Evolutionary conservation across 2,797 vertebrate species (phyloP).

Genomic region (Zonotrichia albicollis): DNA sequence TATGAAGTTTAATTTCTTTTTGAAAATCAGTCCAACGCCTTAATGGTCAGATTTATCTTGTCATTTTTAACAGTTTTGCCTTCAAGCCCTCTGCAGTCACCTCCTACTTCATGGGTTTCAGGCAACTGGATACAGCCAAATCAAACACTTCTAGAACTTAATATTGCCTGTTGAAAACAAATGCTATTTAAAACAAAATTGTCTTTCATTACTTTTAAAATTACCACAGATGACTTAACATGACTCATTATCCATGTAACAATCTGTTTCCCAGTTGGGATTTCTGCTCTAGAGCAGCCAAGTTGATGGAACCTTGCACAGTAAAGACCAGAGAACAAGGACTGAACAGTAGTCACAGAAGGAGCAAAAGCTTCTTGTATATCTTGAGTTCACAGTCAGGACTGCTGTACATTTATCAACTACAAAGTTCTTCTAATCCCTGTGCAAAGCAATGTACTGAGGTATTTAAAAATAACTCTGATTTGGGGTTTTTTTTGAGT

Average conservation of each 20-base stretch:
- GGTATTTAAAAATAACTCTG: neutral
- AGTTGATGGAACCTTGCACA: neutral
- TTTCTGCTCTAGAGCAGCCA: neutral
- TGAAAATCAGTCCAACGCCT: neutral
- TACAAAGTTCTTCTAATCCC: neutral
- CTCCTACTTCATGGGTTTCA: neutral
- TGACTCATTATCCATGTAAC: neutral
- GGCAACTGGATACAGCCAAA: neutral
- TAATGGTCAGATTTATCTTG: neutral
- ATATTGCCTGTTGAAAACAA: neutral
- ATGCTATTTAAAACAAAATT: neutral
- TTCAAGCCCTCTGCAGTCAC: neutral
- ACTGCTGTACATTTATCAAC: neutral
- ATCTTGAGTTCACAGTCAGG: neutral
- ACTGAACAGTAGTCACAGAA: neutral
- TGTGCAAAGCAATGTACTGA: rapidly evolving
- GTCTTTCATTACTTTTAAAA: neutral
- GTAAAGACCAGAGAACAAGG: neutral
- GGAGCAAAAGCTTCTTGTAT: neutral
- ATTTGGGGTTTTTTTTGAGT: neutral
- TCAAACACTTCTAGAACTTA: neutral
- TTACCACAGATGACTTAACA: neutral
- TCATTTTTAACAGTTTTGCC: neutral
- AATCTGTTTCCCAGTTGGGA: neutral
- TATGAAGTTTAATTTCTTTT: neutral